These are phyloP conservation scores for Achatina immaculata DNA, from an alignment of 1,140 invertebrate species.

Conservation along the genomic window DNA sequence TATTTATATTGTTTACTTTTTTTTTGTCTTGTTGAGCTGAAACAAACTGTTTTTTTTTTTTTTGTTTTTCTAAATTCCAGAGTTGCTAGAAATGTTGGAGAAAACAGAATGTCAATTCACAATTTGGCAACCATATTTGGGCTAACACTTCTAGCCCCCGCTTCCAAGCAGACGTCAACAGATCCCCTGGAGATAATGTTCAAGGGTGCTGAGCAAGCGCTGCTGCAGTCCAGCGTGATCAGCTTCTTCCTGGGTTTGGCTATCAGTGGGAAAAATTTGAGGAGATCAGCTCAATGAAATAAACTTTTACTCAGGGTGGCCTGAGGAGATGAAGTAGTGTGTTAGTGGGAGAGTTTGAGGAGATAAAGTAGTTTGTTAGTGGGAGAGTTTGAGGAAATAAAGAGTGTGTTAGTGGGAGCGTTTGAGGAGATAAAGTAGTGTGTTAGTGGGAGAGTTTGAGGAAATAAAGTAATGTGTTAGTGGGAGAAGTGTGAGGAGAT, in stretches of 20 bases:
- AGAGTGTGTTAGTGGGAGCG: no score
- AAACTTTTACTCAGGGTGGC: no score
- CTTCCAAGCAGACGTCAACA: slow-evolving; percentile 56
- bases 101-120: slow-evolving; percentile 68
- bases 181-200: slow-evolving; percentile 81
- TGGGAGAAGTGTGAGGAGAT: no score
- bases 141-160: slow-evolving; percentile 67
- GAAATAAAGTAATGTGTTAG: no score
- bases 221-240: slow-evolving; percentile 93
- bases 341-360: no score
- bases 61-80: slow-evolving; percentile 46
- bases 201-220: slow-evolving; percentile 91
- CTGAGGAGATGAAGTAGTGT: no score
- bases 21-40: not conserved
- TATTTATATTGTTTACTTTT: not conserved
- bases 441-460: no score
- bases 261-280: slow-evolving; percentile 50
- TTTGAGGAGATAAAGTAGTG: no score
- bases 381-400: no score
- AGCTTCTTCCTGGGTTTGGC: slow-evolving; percentile 85
- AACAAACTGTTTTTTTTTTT: not conserved
- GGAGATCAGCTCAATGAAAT: slow-evolving; percentile 46
- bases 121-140: slow-evolving; percentile 69
- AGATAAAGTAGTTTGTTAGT: no score
- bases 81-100: slow-evolving; percentile 52